Conservation (phyloP, 1,140 invertebrate species). For the Psilanteris sp. region DNA sequence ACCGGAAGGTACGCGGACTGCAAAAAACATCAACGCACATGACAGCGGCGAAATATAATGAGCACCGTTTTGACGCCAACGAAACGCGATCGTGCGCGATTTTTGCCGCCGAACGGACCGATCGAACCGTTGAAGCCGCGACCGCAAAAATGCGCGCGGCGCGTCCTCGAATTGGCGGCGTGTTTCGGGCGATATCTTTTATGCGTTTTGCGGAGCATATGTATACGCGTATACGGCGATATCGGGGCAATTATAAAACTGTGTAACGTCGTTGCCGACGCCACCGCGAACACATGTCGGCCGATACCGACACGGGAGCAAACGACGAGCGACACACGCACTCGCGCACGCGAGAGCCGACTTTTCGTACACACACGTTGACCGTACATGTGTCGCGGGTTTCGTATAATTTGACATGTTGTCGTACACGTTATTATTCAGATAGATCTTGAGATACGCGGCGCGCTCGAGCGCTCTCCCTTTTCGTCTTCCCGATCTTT, state of each 20-base stretch:
- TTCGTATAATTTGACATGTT: slow-evolving; percentile 81
- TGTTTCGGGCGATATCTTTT: slow-evolving; percentile 52
- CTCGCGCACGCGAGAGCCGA: slow-evolving; percentile 59
- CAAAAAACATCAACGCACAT: too few relatives aligned
- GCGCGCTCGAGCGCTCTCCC: slow-evolving; percentile 52
- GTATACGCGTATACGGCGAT: slow-evolving; percentile 52
- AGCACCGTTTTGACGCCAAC: too few relatives aligned
- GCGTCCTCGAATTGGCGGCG: slow-evolving; percentile 47
- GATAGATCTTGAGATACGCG: slow-evolving; percentile 79
- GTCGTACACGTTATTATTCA: slow-evolving; percentile 81
- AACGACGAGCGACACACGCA: slow-evolving; percentile 63
- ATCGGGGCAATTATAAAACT: slow-evolving; percentile 73
- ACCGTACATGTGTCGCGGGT: slow-evolving; percentile 69
- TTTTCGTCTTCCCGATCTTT: slow-evolving; percentile 45
- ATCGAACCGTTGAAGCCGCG: neutral
- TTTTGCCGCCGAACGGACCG: too few relatives aligned
- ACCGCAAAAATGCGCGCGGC: slow-evolving; percentile 13
- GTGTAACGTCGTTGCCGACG: slow-evolving; percentile 67
- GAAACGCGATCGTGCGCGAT: too few relatives aligned
- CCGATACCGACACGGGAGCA: slow-evolving; percentile 68
- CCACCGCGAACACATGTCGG: slow-evolving; percentile 73
- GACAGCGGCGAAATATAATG: too few relatives aligned
- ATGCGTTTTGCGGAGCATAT: slow-evolving; percentile 48
- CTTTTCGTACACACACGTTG: slow-evolving; percentile 54
- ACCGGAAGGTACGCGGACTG: too few relatives aligned